Conservation (phyloP, 1,140 invertebrate genomes). For the Zeugodacus cucurbitae region DNA sequence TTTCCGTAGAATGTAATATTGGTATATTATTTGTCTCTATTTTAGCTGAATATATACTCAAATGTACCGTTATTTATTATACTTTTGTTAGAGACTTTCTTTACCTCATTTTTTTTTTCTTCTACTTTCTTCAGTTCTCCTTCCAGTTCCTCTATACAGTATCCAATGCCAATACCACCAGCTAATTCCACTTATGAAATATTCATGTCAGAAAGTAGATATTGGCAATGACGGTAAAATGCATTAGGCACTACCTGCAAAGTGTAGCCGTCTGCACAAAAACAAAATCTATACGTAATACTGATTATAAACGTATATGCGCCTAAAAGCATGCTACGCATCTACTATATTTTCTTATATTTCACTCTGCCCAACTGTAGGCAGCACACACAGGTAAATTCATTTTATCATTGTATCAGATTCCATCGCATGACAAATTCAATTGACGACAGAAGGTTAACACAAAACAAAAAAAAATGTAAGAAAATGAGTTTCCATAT, state of each 20-base stretch:
- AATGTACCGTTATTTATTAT: too few species aligned
- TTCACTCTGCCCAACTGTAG: background rate
- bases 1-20: too few species aligned
- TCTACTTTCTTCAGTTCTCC: background rate
- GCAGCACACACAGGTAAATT: background rate
- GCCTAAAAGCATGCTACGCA: background rate
- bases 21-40: too few species aligned
- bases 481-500: background rate
- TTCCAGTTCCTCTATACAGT: background rate
- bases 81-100: too few species aligned
- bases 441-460: background rate
- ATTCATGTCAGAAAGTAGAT: background rate
- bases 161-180: background rate
- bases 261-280: background rate
- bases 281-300: background rate
- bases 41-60: too few species aligned
- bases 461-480: background rate
- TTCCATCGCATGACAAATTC: background rate
- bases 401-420: background rate
- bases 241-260: background rate
- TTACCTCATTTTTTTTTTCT: too few species aligned
- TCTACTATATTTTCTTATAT: background rate
- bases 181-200: background rate
- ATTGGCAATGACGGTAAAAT: background rate
- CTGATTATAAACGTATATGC: background rate